phyloP scores from a whole-genome alignment of 2,113 vertebrate species.

The Protobothrops mucrosquamatus region DNA sequence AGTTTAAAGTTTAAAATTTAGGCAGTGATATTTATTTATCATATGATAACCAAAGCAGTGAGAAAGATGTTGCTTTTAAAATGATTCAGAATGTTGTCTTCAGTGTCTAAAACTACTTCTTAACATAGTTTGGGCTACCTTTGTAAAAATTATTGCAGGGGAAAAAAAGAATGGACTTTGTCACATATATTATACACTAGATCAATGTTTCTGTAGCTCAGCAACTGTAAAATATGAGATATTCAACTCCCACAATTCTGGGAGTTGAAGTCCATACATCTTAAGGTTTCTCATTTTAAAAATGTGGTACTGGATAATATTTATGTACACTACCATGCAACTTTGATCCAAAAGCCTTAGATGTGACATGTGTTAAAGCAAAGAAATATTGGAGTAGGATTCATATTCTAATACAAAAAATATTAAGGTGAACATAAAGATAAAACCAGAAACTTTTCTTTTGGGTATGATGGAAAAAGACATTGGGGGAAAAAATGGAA shows the following conservation, averaged over 20 bases:
- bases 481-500: too few species aligned
- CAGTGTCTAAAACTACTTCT: background rate
- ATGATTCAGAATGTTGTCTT: background rate
- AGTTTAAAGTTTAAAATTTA: background rate
- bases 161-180: background rate
- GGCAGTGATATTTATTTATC: background rate
- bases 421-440: too few species aligned
- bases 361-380: background rate
- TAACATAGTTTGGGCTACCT: background rate
- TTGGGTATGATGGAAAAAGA: too few species aligned
- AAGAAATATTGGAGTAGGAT: too few species aligned
- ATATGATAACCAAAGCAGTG: background rate
- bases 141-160: background rate
- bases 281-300: background rate
- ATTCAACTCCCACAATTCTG: background rate
- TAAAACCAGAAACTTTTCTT: too few species aligned
- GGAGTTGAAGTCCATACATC: background rate
- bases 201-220: background rate
- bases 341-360: background rate
- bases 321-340: background rate
- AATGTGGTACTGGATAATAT: background rate
- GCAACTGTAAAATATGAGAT: background rate
- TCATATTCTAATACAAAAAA: too few species aligned
- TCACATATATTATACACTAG: background rate
- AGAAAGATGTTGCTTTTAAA: background rate